Conservation (phyloP, 2,888 invertebrate genomes). For the Amblyteles armatorius region DNA sequence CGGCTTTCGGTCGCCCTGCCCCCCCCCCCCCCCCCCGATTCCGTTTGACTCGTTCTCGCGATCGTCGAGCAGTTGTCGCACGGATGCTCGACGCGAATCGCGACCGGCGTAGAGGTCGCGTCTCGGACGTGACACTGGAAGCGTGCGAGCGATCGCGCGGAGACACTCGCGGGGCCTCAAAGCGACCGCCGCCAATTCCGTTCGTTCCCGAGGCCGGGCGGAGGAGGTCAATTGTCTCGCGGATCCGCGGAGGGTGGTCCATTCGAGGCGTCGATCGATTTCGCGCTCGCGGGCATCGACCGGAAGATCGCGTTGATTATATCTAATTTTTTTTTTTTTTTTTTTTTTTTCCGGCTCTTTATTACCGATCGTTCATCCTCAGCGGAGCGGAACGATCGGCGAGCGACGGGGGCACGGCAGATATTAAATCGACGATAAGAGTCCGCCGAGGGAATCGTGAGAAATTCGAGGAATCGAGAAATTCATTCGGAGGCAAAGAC, state of each 20-base stretch:
- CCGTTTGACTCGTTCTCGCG: background rate
- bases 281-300: too few species aligned
- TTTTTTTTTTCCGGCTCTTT: too few species aligned
- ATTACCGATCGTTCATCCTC: too few species aligned
- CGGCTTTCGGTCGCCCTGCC: background rate
- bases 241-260: conserved; percentile 27
- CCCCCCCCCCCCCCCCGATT: background rate
- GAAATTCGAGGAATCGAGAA: conserved; percentile 64
- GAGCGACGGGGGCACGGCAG: background rate
- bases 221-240: conserved; percentile 18
- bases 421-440: too few species aligned
- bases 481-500: conserved; percentile 58
- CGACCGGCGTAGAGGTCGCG: conserved; percentile 21
- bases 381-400: background rate
- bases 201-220: background rate
- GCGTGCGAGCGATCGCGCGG: conserved; percentile 11
- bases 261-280: too few species aligned
- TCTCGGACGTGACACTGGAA: conserved; percentile 26
- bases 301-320: too few species aligned
- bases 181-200: conserved; percentile 13
- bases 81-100: conserved; percentile 18
- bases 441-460: conserved; percentile 52
- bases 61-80: background rate
- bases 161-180: background rate
- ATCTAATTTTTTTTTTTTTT: too few species aligned